Conservation (phyloP, 2,797 vertebrate species). For the Premnoplex brunnescens region DNA sequence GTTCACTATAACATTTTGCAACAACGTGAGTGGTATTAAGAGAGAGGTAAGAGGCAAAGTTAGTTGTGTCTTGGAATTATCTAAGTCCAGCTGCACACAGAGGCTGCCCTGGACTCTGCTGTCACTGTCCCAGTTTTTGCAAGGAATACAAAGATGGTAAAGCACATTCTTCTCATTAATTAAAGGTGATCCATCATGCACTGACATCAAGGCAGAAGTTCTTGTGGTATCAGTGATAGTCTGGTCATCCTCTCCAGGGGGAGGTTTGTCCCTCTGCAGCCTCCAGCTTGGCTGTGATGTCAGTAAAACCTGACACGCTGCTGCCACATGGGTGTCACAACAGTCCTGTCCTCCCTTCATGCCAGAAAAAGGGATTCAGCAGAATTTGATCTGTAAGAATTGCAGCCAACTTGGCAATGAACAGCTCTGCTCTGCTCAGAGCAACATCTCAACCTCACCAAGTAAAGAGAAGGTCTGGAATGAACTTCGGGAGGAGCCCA, state of each 20-base stretch:
- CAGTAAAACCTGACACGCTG: constrained; percentile 62
- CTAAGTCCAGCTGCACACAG: not conserved
- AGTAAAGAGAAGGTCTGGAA: constrained; percentile 3
- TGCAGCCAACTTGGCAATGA: constrained; percentile 40
- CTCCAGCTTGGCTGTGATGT: constrained; percentile 2
- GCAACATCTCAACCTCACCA: constrained; percentile 3
- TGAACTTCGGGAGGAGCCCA: not conserved
- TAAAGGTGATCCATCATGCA: not conserved
- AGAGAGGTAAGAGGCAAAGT: constrained; percentile 16
- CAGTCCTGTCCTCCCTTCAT: not conserved
- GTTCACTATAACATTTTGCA: constrained; percentile 18
- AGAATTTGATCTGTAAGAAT: constrained; percentile 32
- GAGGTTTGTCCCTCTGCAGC: not conserved
- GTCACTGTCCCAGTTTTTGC: not conserved
- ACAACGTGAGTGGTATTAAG: not conserved
- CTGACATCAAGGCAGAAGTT: not conserved
- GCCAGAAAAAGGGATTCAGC: constrained; percentile 54
- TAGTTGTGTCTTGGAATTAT: not conserved
- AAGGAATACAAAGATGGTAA: not conserved
- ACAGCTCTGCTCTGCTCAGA: not conserved
- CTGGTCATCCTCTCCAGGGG: not conserved
- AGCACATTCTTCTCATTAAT: not conserved
- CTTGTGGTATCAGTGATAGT: not conserved
- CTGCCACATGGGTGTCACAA: not conserved
- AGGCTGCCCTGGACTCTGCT: not conserved